A percentile compares a stretch with the other conserved stretches of the same genome.
Conservation (phyloP, 2,888 invertebrate genomes). For the Hydrotaea diabolus region DNA sequence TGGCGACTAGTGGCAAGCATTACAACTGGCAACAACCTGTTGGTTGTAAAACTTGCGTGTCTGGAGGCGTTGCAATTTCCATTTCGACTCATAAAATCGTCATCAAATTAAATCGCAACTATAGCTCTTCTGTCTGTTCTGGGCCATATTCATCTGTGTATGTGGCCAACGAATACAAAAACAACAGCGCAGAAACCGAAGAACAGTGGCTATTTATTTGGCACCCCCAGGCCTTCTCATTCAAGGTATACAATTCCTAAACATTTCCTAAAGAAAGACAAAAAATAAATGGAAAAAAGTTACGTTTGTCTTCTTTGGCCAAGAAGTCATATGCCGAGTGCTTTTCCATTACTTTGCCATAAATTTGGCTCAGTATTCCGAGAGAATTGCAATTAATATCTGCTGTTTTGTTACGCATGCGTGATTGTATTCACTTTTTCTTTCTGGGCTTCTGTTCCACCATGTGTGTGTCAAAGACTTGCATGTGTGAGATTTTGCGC, state of each 20-base stretch:
- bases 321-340: neutral
- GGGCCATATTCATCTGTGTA: neutral
- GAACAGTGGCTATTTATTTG: slow-evolving; percentile 64
- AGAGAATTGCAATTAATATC: slow-evolving; percentile 66
- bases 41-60: slow-evolving; percentile 70
- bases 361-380: neutral
- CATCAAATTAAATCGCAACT: slow-evolving; percentile 73
- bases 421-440: slow-evolving; percentile 58
- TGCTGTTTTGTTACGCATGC: slow-evolving; percentile 65
- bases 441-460: slow-evolving; percentile 5
- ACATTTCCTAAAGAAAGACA: neutral
- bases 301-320: slow-evolving; percentile 1
- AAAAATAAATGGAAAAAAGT: slow-evolving; percentile 25
- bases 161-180: slow-evolving; percentile 8
- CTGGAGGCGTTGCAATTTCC: slow-evolving; percentile 75
- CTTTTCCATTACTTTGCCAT: slow-evolving; percentile 10
- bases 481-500: neutral
- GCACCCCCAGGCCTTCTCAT: neutral
- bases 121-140: slow-evolving; percentile 36
- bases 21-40: neutral
- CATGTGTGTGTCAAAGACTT: neutral
- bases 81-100: slow-evolving; percentile 74
- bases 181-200: slow-evolving; percentile 38
- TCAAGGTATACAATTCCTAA: neutral
- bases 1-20: neutral